Evolutionary conservation across 2,113 vertebrate species (phyloP).

Genomic region (Odobenus rosmarus): DNA sequence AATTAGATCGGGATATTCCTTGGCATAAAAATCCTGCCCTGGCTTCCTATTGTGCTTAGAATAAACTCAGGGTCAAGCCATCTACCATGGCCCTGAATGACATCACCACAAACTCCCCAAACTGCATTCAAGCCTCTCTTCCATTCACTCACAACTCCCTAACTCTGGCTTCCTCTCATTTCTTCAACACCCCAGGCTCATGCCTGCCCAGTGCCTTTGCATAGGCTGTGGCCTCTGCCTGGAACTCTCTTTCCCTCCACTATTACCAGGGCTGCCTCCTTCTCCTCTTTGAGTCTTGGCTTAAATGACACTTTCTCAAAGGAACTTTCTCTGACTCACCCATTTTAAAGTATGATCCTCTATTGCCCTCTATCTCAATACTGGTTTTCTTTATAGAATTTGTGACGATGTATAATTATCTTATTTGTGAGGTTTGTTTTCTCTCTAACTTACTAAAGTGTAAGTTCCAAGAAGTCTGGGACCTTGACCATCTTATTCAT

Average conservation of each 20-base stretch:
- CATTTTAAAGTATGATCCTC: neutral
- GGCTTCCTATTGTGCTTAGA: neutral
- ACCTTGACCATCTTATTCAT: neutral
- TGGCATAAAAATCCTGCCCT: neutral
- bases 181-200: neutral
- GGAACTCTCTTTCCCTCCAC: neutral
- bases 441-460: neutral
- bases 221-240: neutral
- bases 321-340: neutral
- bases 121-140: neutral
- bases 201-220: neutral
- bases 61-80: neutral
- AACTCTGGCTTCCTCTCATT: neutral
- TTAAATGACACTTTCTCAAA: neutral
- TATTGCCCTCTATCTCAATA: neutral
- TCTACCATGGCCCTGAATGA: neutral
- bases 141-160: neutral
- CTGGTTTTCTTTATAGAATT: neutral
- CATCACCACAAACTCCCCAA: neutral
- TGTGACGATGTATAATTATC: neutral
- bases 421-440: neutral
- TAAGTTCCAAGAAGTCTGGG: neutral
- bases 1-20: neutral
- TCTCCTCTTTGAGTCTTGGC: neutral
- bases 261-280: neutral